Evolutionary conservation across 2,797 vertebrate genomes (phyloP), one percentile per base, ranked within the genome.

Genomic region (Remorina albescens): DNA sequence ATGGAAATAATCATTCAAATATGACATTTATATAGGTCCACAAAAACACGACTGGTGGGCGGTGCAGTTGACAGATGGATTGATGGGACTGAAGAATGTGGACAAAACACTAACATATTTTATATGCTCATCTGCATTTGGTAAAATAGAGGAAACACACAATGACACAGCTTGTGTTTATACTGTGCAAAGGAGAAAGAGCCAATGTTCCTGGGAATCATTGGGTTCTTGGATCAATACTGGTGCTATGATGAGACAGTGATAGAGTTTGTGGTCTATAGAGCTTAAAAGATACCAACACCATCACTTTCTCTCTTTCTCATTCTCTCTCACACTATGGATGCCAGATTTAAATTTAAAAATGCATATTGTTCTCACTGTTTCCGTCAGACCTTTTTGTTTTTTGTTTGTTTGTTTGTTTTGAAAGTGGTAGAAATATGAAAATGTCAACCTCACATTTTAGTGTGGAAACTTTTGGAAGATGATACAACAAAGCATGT

Each of bases 171-270:
- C 50, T 81, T 77, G 78, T 86, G 82, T 88, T 78, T 73, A 55
- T 74, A 74, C 65, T 71, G 72, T 79, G 75, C 57, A 64, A 74
- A 74, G 79, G 61, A 86, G 80, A 70, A 79, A 87, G 82, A 85
- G 81, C 76, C 72, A 65, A 81, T 70, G 80, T 87, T 87, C 79
- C 80, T 2, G 37, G 82, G 82, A 82, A 86, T 88, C 87, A 84
- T 58, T 85, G 89, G 86, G 78, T 82, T 89, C 80, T 77, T 30
- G 66, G 87, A 93, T 92, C 90, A 83, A 92, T 92, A 88, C 76
- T 32, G 82, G 62, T 70, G 83, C 85, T 86, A 89, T 87, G 89
- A 92, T 91, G 89, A 89, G 89, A 90, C 90, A 90, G 78, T 90
- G 91, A 90, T 89, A 89, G 84, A 91, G 86, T 86, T 87, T 89